Conservation (phyloP, 2,888 invertebrate species). For the Melanophora roralis region DNA sequence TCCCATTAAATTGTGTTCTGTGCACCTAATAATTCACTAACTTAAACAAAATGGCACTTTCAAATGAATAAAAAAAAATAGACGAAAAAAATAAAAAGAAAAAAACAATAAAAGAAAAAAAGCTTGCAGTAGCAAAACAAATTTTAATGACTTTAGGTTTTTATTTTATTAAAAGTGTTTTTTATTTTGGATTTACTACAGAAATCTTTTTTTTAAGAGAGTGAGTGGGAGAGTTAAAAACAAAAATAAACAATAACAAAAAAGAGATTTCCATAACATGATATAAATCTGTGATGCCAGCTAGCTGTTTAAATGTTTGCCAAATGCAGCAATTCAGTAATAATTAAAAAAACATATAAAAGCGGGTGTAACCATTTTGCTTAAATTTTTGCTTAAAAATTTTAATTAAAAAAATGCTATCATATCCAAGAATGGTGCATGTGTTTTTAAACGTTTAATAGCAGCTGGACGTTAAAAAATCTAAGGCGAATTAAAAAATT, state of each 20-base stretch:
- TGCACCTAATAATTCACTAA: constrained; percentile 60
- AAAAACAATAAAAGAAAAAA: background rate
- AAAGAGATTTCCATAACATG: constrained; percentile 5
- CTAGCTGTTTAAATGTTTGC: no score
- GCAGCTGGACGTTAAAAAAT: no score
- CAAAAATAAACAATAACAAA: background rate
- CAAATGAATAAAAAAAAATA: constrained; percentile 24
- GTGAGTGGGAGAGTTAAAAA: constrained; percentile 50
- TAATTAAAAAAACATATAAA: no score
- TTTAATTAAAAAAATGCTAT: no score
- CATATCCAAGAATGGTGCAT: no score
- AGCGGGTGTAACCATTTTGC: no score
- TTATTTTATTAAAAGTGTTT: background rate
- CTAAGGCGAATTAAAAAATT: no score
- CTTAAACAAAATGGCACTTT: constrained; percentile 62
- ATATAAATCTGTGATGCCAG: no score
- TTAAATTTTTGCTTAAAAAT: no score
- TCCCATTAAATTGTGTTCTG: constrained; percentile 56
- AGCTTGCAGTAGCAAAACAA: background rate
- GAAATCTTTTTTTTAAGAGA: constrained; percentile 43
- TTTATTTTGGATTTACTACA: constrained; percentile 17
- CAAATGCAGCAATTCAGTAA: no score
- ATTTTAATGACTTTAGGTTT: background rate
- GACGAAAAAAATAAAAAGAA: background rate
- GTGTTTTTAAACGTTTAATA: no score